Evolutionary conservation across 2,797 vertebrate species (phyloP).

Genomic region (Anisognathus igniventris): DNA sequence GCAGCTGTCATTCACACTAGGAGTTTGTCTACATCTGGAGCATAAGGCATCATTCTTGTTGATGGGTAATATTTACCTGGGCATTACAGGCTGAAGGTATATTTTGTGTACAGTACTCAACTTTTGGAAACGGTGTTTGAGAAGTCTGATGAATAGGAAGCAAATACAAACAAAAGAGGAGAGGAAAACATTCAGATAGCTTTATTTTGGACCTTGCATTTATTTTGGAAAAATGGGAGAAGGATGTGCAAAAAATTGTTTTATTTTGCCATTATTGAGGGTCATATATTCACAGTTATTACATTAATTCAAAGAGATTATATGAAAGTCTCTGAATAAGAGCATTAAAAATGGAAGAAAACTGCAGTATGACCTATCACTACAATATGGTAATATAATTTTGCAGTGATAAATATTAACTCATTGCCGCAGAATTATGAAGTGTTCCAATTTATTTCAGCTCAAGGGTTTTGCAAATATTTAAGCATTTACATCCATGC

Average conservation of each 20-base stretch:
- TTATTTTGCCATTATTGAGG: not conserved
- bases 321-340: not conserved
- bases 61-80: not conserved
- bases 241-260: not conserved
- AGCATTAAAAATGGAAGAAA: not conserved
- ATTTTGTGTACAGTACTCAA: not conserved
- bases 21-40: not conserved
- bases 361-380: not conserved
- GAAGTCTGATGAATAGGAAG: not conserved
- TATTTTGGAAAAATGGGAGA: not conserved
- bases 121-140: not conserved
- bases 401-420: not conserved
- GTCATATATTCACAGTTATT: not conserved
- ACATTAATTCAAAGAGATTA: not conserved
- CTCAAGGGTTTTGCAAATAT: not conserved
- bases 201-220: not conserved
- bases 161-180: not conserved
- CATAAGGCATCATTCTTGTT: accelerated
- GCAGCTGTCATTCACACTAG: not conserved
- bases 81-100: not conserved
- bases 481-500: not conserved
- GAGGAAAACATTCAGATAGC: not conserved
- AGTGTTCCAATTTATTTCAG: not conserved
- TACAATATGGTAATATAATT: not conserved
- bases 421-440: not conserved